Evolutionary conservation across 2,113 vertebrate genomes (phyloP), one percentile per base, ranked within the genome.

Genomic region (Periophthalmodon schlosseri): DNA sequence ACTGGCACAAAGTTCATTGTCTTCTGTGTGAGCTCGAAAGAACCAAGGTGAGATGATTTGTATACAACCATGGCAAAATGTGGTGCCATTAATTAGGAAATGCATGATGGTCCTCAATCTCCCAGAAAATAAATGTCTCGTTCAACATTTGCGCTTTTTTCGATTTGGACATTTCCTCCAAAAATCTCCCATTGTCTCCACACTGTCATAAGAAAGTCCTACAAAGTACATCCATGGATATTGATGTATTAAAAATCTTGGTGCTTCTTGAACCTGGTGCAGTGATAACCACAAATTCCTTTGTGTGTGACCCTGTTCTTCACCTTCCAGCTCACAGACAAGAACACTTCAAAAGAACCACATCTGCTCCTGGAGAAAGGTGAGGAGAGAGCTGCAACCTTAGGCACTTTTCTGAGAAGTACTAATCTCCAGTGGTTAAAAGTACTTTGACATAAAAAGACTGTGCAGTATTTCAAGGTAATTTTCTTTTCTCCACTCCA

Each of bases 361-460:
- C 72, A 80, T 78, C 70, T 86, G 83, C 70, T 57, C 67, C 47
- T 76, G 15, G 69, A 61, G 74, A 82, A 81, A 79, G 71, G 84
- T 76, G 72, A 84, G 72, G 81, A 79, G 75, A 81, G 50, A 58
- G 63, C 11, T 84, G 68, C 63, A 75, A 81, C 70, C 49, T 69
- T 15, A 69, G 79, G 81, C 70, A 70, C 64, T 76, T 74, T 70
- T 66, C 64, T 81, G 54, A 78, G 72, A 89, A 82, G 73, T 69
- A 65, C 57, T 72, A 74, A 85, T 82, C 74, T 84, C 77, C 52
- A 60, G 66, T 84, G 79, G 81, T 77, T 81, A 77, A 84, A 88
- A 61, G 70, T 73, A 77, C 50, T 63, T 71, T 49, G 14, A 74
- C 60, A 72, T 79, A 52, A 84, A 86, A 73, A 58, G 49, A 68